Conservation (phyloP, 35 echinoderm and acorn worm genomes). For the Apostichopus parvimensis region DNA sequence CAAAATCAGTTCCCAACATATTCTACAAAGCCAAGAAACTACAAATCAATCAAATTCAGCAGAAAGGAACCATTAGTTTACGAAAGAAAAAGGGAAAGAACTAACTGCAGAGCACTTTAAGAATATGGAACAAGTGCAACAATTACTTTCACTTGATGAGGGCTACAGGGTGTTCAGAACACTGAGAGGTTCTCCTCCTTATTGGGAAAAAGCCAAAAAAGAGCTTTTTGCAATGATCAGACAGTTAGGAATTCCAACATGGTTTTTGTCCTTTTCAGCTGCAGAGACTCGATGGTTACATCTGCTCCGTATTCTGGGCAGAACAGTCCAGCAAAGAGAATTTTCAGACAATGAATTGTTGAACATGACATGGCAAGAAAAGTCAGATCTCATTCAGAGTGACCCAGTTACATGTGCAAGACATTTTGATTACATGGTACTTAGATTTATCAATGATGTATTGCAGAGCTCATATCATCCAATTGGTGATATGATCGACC, state of each 20-base stretch:
- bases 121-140: neutral
- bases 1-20: slow-evolving; percentile 45
- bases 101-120: slow-evolving; percentile 53
- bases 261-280: slow-evolving; percentile 62
- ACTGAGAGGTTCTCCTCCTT: slow-evolving; percentile 59
- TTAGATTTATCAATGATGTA: too few species aligned
- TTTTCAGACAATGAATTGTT: slow-evolving; percentile 28
- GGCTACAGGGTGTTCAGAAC: slow-evolving; percentile 59
- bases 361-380: slow-evolving; percentile 62
- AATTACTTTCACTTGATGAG: slow-evolving; percentile 49
- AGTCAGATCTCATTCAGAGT: slow-evolving; percentile 42
- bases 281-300: slow-evolving; percentile 58
- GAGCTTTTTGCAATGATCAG: slow-evolving; percentile 54
- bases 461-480: slow-evolving; percentile 36
- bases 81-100: neutral
- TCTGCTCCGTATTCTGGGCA: slow-evolving; percentile 51
- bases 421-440: too few species aligned
- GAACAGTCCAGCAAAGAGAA: slow-evolving; percentile 38
- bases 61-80: neutral
- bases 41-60: neutral
- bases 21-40: slow-evolving; percentile 53
- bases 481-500: slow-evolving; percentile 47
- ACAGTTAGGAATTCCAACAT: slow-evolving; percentile 61
- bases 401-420: too few species aligned
- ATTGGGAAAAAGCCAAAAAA: slow-evolving; percentile 65